Evolutionary conservation across 2,113 vertebrate species (phyloP).

Genomic region (Sarotherodon lohbergeri): DNA sequence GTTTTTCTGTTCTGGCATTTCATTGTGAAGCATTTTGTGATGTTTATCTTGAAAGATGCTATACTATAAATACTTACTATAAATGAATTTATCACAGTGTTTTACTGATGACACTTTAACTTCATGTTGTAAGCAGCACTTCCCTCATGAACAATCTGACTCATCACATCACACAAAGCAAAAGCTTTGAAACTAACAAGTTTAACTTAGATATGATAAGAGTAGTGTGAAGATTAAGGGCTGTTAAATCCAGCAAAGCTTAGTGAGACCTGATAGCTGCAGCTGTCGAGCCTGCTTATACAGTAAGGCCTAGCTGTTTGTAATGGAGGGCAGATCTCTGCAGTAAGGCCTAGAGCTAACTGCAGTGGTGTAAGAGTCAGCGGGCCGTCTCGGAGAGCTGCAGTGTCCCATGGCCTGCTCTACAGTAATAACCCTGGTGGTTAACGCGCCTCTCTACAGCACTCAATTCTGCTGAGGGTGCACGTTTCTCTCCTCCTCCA

Average conservation of each 20-base stretch:
- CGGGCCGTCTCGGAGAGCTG: slow-evolving; percentile 55
- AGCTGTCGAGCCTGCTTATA: neutral
- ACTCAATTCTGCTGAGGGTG: slow-evolving; percentile 69
- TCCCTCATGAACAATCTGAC: neutral
- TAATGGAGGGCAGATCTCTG: slow-evolving; percentile 42
- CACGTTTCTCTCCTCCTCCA: slow-evolving; percentile 42
- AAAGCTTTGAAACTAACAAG: neutral
- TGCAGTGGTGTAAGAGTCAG: slow-evolving; percentile 60
- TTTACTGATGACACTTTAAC: neutral
- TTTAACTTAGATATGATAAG: neutral
- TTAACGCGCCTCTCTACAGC: slow-evolving; percentile 62
- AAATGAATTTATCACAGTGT: neutral
- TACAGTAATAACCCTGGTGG: slow-evolving; percentile 69
- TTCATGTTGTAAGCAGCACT: neutral
- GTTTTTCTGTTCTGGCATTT: neutral
- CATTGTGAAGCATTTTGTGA: neutral
- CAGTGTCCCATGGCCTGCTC: slow-evolving; percentile 66
- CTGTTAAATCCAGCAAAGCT: neutral
- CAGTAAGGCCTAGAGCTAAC: slow-evolving; percentile 52
- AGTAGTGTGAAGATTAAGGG: neutral
- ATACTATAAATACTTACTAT: neutral
- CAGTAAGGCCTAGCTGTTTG: slow-evolving; percentile 13
- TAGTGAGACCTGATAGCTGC: neutral
- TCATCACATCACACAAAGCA: neutral
- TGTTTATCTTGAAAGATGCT: neutral